Base-by-base conservation (phyloP, 2,888 invertebrate species). In the Noctuana brunneofusca region DNA sequence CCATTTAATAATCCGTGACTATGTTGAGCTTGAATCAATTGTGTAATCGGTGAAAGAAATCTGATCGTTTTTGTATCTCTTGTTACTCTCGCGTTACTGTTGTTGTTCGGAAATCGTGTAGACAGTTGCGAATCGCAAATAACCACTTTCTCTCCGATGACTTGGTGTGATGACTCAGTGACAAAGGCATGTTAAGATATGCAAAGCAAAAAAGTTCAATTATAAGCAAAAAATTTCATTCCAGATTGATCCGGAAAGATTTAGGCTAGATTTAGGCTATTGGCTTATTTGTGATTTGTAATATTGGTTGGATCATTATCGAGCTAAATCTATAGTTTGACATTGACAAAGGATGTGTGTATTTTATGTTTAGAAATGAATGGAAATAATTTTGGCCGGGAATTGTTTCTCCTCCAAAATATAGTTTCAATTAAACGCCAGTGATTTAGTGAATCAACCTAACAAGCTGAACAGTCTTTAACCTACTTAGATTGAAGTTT, bases 401-500 rank as follows among this genome's bases (percentile, higher is more conserved):
- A 18, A 43, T 43, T 43, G 41, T 43, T 43, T 43, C 11, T 18
- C 9, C 16, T 18, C 16, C 18, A 3, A 43, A 43, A 43, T 43
- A 43, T 43, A 43, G 41, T 18, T 43, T 43, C 41, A 43, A 43
- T 43, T 43, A 43, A 43, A 43, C 16, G 41, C 41, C 11, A 18
- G 9, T 16, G 41, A 43, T 43, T 38, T 16, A 43, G 41, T 11
- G 41, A 18, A 18, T 43, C 41, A 43, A 18, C 18, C 16, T 18
- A 43, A 43, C 41, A 14, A 43, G 18, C 9, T 18, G 18, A 9
- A 18, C 9, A 14, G 41, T 43, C n/a, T 43, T 43, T 43, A 43
- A 18, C 41, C 41, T 43, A 43, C 16, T 43, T 43, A 4, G 41
- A 18, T 3, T 3, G 16, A 43, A 43, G 41, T 43, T 43, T 43